Base-by-base conservation (phyloP, 2,888 invertebrate species). In the Uloborus plumipes region DNA sequence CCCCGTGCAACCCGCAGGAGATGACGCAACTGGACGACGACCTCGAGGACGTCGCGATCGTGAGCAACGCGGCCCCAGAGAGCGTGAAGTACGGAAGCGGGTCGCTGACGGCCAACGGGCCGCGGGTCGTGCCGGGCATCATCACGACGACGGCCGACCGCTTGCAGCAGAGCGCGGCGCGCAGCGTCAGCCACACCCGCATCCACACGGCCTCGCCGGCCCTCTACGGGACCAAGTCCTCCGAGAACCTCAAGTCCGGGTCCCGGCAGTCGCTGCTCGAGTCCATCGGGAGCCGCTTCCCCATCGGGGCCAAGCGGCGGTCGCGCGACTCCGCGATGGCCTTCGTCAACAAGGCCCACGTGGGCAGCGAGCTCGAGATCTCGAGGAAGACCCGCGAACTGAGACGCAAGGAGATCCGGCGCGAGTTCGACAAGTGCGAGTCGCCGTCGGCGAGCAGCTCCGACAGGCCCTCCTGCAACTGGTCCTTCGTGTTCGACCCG, bases 401-500 rank as follows among this genome's bases (percentile, higher is more conserved):
- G 77, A 84, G 87, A n/a, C 86, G 89, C 67, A 89, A 89, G 84
- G 90, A 90, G 75, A 89, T 91, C 77, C 88, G 89, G 84, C 88
- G 88, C 73, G 87, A 87, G 84, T 86, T 88, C 79, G 88, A 89
- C 71, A 87, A 88, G 79, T 88, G 88, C 88, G 89, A 89, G 64
- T 88, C 88, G 20, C 87, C 88, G 22, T 89, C 89, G 14, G 87
- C 87, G 65, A 61, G 39, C 6, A 26, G 85, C 66, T 92, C 92
- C 18, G 16, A 49, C 13, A n/a, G 64, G 11, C 26, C 64, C 2
- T 39, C 93, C 16, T 91, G 91, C 85, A 93, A 94, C 89, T 95
- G 96, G 94, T 96, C 97, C 73, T 97, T 98, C 90, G 97, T 99
- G 86, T 99, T 99, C 90, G 99, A 99, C 91, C 99, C 99, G 31